Conservation (phyloP, 2,113 vertebrate species). For the Proteles cristata region DNA sequence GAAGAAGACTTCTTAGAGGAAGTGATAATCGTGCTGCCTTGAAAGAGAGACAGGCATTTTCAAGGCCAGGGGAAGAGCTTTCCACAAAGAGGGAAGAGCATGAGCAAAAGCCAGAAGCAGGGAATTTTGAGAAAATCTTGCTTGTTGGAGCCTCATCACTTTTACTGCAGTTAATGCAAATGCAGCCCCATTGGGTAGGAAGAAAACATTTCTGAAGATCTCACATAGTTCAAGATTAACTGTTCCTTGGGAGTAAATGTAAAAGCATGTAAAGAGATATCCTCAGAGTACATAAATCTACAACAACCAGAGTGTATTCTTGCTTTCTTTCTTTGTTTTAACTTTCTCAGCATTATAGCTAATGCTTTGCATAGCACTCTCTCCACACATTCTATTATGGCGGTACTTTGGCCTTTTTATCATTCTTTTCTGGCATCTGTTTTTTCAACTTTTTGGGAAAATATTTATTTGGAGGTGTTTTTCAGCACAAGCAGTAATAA, state of each 20-base stretch:
- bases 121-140: background rate
- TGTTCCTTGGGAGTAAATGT: background rate
- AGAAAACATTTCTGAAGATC: background rate
- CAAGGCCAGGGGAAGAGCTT: background rate
- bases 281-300: background rate
- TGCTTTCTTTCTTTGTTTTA: background rate
- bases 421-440: slow-evolving; percentile 17
- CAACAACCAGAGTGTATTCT: background rate
- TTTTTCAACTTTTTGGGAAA: background rate
- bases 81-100: background rate
- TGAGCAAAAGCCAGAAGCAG: background rate
- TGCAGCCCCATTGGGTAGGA: background rate
- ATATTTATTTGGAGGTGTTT: background rate
- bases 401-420: background rate
- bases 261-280: background rate
- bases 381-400: background rate
- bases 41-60: background rate
- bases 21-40: background rate
- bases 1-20: background rate
- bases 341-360: background rate
- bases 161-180: background rate
- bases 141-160: background rate
- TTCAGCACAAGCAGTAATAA: background rate
- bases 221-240: background rate
- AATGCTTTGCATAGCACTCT: background rate